These are phyloP conservation scores for Cryptotis parvus DNA, from an alignment of 2,113 vertebrate genomes.

Conservation along the genomic window DNA sequence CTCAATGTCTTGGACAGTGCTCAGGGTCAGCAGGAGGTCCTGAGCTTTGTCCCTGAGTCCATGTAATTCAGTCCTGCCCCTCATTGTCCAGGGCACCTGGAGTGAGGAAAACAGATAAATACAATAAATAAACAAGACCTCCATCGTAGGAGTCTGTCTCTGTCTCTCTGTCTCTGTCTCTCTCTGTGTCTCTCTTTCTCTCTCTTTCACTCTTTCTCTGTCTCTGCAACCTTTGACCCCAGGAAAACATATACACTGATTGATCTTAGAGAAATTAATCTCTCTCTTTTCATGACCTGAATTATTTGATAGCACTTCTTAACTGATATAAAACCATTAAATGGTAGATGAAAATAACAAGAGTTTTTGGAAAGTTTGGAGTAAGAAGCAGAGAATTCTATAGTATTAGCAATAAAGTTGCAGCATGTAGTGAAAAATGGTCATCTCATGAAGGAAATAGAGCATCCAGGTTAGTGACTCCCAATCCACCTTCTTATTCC, in stretches of 20 bases:
- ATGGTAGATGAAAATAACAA: neutral
- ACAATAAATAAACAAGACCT: too few relatives aligned
- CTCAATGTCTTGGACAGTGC: too few relatives aligned
- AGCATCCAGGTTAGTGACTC: neutral
- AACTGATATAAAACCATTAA: neutral
- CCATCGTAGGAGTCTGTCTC: neutral
- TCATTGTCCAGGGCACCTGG: too few relatives aligned
- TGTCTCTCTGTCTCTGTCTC: too few relatives aligned
- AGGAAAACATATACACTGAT: neutral
- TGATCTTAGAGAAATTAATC: neutral
- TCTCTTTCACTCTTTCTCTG: neutral
- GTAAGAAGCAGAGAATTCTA: neutral
- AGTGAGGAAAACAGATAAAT: too few relatives aligned
- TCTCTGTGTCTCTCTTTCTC: too few relatives aligned
- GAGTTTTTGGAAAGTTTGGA: neutral
- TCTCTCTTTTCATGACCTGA: constrained; percentile 34
- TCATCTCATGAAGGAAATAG: neutral
- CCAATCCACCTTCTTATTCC: neutral
- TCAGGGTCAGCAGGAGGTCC: too few relatives aligned
- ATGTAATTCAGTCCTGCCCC: too few relatives aligned
- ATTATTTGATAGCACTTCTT: neutral
- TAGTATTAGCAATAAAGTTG: neutral
- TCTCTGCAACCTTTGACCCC: too few relatives aligned
- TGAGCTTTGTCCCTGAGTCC: too few relatives aligned
- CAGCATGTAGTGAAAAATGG: neutral